phyloP scores from a whole-genome alignment of 2,888 invertebrate genomes.

The Trachelus troglodyta region DNA sequence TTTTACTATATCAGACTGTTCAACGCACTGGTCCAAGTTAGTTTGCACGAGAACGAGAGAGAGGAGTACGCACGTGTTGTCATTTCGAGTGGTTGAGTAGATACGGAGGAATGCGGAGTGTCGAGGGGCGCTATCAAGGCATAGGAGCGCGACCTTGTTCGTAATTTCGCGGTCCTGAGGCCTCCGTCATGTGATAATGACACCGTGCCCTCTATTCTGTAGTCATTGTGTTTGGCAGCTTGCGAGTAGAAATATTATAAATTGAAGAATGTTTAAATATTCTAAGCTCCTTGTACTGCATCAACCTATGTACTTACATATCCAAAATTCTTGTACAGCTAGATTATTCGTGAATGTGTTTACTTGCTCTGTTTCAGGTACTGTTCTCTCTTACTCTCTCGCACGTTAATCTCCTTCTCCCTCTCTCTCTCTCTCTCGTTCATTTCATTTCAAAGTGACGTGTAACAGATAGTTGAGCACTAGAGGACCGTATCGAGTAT shows the following conservation, averaged over 20 bases:
- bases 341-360: background rate
- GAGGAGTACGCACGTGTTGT: constrained; percentile 2
- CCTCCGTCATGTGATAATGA: constrained; percentile 38
- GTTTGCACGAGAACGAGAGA: background rate
- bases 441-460: background rate
- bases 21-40: background rate
- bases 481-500: background rate
- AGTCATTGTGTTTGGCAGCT: constrained; percentile 22
- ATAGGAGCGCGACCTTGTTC: constrained; percentile 36
- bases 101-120: constrained; percentile 6
- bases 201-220: constrained; percentile 32
- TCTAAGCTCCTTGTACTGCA: background rate
- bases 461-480: background rate
- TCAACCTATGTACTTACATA: background rate
- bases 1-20: background rate
- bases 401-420: too few species aligned
- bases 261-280: background rate
- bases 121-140: constrained; percentile 9
- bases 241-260: background rate
- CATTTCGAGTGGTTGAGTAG: constrained; percentile 10
- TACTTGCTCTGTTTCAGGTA: background rate
- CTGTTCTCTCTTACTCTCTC: background rate
- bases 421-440: background rate
- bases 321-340: background rate
- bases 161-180: constrained; percentile 39